Percentiles rank a stretch among this genome's conserved stretches.
Conservation (phyloP, 2,113 vertebrate genomes). For the Istiophorus platypterus region DNA sequence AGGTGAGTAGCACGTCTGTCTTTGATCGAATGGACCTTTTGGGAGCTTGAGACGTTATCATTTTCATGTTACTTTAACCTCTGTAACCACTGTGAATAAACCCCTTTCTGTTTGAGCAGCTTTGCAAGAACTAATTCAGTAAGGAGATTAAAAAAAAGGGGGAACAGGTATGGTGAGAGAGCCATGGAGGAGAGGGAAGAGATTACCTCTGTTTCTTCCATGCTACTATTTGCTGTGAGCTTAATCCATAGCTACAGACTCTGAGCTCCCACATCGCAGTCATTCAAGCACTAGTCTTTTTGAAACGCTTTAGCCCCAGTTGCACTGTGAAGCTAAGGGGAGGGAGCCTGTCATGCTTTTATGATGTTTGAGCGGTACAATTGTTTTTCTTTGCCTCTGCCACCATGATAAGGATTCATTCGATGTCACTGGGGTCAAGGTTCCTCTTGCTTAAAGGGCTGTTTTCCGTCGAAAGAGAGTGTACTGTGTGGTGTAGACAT, state of each 20-base stretch:
- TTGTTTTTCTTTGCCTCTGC: conserved; percentile 66
- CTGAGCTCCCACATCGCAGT: conserved; percentile 73
- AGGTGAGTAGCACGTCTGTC: conserved; percentile 39
- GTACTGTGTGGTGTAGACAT: background rate
- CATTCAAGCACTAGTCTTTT: conserved; percentile 69
- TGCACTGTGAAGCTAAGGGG: conserved; percentile 43
- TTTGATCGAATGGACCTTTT: conserved; percentile 29
- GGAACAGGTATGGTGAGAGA: conserved; percentile 75
- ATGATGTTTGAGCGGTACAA: conserved; percentile 60
- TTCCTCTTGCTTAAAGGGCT: conserved; percentile 41
- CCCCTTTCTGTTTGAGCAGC: conserved; percentile 71
- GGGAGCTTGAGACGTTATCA: conserved; percentile 40
- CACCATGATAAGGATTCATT: conserved; percentile 53
- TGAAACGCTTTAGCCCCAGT: conserved; percentile 67
- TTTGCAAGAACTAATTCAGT: conserved; percentile 78
- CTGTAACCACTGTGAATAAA: conserved; percentile 61
- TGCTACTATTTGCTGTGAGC: conserved; percentile 77
- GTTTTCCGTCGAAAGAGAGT: conserved; percentile 36
- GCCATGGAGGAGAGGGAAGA: conserved; percentile 69
- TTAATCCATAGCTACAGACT: conserved; percentile 79
- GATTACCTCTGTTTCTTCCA: conserved; percentile 83
- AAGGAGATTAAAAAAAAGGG: conserved; percentile 78
- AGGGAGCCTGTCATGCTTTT: conserved; percentile 60
- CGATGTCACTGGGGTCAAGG: conserved; percentile 52
- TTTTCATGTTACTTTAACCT: conserved; percentile 69